A percentile compares a stretch with the other conserved stretches of the same genome.
Conservation (phyloP, 2,113 vertebrate species). For the Marmota flaviventris region DNA sequence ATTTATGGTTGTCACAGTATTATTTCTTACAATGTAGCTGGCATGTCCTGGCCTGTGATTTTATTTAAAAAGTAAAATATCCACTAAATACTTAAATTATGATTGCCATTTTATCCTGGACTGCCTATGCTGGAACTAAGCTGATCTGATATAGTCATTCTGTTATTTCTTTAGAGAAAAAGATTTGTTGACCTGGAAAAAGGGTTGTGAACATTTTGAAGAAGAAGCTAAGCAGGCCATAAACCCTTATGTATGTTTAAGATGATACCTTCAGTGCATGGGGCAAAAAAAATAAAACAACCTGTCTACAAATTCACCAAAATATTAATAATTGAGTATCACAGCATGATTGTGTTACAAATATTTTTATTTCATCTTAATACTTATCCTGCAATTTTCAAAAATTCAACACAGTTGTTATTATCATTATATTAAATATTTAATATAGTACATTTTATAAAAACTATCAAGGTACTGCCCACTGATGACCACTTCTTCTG, state of each 20-base stretch:
- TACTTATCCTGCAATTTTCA: not conserved
- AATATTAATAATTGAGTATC: not conserved
- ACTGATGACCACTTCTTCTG: not conserved
- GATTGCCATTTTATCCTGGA: not conserved
- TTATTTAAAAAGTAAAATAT: constrained; percentile 39
- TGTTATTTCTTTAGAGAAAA: constrained; percentile 30
- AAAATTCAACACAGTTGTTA: constrained; percentile 3
- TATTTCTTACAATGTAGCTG: not conserved
- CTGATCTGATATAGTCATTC: not conserved
- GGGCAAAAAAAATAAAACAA: too few species aligned
- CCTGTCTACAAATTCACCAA: not conserved
- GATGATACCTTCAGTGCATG: not conserved
- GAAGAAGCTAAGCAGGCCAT: not conserved
- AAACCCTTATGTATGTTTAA: not conserved
- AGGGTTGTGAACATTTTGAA: constrained; percentile 29
- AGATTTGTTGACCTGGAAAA: not conserved
- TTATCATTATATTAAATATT: too few species aligned
- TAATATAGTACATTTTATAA: not conserved
- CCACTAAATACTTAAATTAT: constrained; percentile 28
- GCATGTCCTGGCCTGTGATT: not conserved
- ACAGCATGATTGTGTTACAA: not conserved
- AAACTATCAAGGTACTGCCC: not conserved
- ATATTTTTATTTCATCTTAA: not conserved
- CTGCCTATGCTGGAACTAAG: not conserved
- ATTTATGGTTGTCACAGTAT: not conserved